Percentiles rank a stretch among this genome's conserved stretches.
phyloP scores from a whole-genome alignment of 2,113 vertebrate species.

The Arizona elegans region DNA sequence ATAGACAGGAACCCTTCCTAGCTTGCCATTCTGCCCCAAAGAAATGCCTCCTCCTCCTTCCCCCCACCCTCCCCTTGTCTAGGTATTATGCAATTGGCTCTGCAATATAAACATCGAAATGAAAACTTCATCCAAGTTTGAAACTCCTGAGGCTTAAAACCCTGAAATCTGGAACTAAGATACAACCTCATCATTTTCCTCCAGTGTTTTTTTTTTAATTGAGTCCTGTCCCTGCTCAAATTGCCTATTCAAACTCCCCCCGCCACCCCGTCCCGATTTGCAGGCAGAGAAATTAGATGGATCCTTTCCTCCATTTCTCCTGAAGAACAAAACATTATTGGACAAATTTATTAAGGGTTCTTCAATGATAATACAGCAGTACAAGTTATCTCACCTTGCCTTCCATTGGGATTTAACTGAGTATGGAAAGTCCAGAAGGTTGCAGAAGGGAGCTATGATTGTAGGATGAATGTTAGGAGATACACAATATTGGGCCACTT shows the following conservation, averaged over 20 bases:
- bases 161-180: neutral
- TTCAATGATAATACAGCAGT: neutral
- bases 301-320: neutral
- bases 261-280: rapidly evolving
- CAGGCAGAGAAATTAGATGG: neutral
- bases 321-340: neutral
- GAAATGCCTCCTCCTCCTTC: neutral
- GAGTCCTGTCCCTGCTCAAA: neutral
- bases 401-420: neutral
- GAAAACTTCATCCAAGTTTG: neutral
- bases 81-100: neutral
- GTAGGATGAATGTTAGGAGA: neutral
- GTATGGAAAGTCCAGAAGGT: neutral
- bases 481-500: neutral
- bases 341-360: neutral
- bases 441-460: neutral
- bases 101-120: neutral
- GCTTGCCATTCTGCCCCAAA: neutral
- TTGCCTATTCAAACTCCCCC: neutral
- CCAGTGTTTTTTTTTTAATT: neutral
- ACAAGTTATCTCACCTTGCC: neutral
- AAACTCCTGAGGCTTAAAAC: neutral
- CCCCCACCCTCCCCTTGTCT: neutral
- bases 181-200: neutral
- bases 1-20: neutral